phyloP scores from a whole-genome alignment of 2,888 invertebrate genomes.

The Eupithecia vulgata region DNA sequence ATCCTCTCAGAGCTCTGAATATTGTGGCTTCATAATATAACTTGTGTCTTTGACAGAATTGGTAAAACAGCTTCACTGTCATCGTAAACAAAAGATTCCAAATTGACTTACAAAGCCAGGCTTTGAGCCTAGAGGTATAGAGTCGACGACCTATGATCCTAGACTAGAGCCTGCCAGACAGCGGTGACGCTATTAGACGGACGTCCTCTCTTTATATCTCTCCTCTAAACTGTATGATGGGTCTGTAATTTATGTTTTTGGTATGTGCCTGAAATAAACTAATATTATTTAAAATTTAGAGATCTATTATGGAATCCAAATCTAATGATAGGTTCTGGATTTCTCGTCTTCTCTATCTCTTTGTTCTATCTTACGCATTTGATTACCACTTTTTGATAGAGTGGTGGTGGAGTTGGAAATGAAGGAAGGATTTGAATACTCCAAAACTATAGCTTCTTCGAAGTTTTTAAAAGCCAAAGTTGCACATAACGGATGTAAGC shows the following conservation, averaged over 20 bases:
- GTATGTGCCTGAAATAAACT: background rate
- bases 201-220: background rate
- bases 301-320: no score
- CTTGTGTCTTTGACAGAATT: background rate
- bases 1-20: background rate
- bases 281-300: no score
- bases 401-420: background rate
- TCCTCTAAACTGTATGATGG: background rate
- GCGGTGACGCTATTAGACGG: background rate
- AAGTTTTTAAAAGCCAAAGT: background rate
- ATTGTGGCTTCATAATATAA: background rate
- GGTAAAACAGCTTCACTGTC: conserved; percentile 4
- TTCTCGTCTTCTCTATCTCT: background rate
- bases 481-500: no score
- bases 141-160: conserved; percentile 6
- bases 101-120: conserved; percentile 1
- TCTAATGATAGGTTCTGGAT: background rate
- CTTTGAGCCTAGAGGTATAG: background rate
- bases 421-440: background rate
- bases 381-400: background rate
- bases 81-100: conserved; percentile 5
- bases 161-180: background rate
- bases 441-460: background rate
- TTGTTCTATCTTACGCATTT: background rate
- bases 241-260: background rate